Base-by-base conservation (phyloP, 2,888 invertebrate species). In the Pardosa pseudoannulata region DNA sequence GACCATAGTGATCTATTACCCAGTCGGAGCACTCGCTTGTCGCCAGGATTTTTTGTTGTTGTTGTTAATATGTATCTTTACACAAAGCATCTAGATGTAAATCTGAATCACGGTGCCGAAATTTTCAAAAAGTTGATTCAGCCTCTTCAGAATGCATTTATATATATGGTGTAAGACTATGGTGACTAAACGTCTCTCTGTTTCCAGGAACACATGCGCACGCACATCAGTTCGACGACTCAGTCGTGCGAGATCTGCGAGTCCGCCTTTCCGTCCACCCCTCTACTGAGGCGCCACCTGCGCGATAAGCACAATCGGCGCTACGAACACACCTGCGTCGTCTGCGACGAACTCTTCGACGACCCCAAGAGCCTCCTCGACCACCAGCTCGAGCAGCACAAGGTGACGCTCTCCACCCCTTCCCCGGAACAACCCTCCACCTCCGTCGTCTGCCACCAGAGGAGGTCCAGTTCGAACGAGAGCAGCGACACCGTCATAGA, bases 341-440 rank as follows among this genome's bases (percentile, higher is more conserved):
- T 95, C 91, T 97, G 97, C 92, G 95, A 94, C 90, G 96, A 96
- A 92, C 95, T 96, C 90, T 97, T 97, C 92, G 94, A 96, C 87
- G 96, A 96, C 92, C 94, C 94, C 90, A 94, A 96, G 6, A 96
- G 96, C 90, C 93, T 97, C 89, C 95, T 96, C 0, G 93, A 96
- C 1, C 97, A 97, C 92, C 95, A 96, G 92, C 93, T 96, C 0
- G 93, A 95, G 82, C 93, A 95, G 1, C 97, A 97, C 92, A 95
- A 96, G 1, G 74, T 79, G n/a, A 39, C 7, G 67, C 65, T 1
- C 31, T 28, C 0, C 32, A 2, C 0, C 73, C 73, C 0, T 75
- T 56, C 19, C 32, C 31, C 0, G 81, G 72, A 19, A 65, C 76
- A 32, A 1, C 19, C 11, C 50, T 41, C n/a, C 76, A 75, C 19